These are phyloP conservation scores for Acanthurus lineatus DNA, from an alignment of 2,797 vertebrate genomes.

Conservation along the genomic window DNA sequence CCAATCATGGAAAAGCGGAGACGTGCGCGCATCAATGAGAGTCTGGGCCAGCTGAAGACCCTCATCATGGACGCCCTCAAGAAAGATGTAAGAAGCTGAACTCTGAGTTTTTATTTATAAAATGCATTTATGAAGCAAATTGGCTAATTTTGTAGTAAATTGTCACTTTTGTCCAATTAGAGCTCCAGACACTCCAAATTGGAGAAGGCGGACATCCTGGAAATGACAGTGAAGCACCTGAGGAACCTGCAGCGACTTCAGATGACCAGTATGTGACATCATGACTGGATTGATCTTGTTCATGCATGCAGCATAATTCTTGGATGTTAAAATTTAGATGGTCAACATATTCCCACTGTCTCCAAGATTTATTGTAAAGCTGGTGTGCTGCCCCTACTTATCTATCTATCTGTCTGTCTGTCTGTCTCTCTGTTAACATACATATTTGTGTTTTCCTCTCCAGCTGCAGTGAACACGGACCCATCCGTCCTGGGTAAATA, in stretches of 20 bases:
- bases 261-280: slow-evolving; percentile 88
- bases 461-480: slow-evolving; percentile 91
- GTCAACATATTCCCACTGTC: slow-evolving; percentile 35
- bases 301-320: background rate
- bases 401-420: slow-evolving; percentile 1
- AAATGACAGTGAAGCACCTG: slow-evolving; percentile 98
- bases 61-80: slow-evolving; percentile 93
- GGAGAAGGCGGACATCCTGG: slow-evolving; percentile 97
- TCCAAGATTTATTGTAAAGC: slow-evolving; percentile 27
- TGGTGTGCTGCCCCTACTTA: background rate
- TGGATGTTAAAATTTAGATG: slow-evolving; percentile 44
- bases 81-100: slow-evolving; percentile 88
- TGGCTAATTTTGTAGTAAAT: background rate
- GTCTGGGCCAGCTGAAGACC: slow-evolving; percentile 91
- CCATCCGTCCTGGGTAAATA: slow-evolving; percentile 92
- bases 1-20: slow-evolving; percentile 93
- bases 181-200: slow-evolving; percentile 96
- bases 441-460: slow-evolving; percentile 11
- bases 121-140: no score
- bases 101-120: background rate
- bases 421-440: background rate
- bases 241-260: slow-evolving; percentile 93
- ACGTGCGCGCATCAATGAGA: slow-evolving; percentile 92
- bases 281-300: slow-evolving; percentile 3
- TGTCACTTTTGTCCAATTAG: slow-evolving; percentile 66